Evolutionary conservation across 2,797 vertebrate genomes (phyloP).

Genomic region (Rhinoraja longicauda): DNA sequence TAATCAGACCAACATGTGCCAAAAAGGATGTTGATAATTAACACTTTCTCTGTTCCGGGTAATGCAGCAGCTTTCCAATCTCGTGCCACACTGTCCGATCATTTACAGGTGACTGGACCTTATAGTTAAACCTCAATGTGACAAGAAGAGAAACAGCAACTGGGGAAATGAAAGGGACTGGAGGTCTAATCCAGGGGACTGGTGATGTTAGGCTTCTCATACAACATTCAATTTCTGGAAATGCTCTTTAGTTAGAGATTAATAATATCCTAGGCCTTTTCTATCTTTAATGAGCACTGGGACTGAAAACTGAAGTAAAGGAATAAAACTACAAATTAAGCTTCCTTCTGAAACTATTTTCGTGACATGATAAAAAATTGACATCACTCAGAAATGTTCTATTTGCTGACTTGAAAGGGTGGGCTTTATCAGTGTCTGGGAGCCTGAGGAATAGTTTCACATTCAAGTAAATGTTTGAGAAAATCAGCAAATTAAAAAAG

Average conservation of each 20-base stretch:
- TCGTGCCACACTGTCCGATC: slow-evolving; percentile 10
- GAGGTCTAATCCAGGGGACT: slow-evolving; percentile 29
- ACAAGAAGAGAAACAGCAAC: not conserved
- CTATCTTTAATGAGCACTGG: slow-evolving; percentile 32
- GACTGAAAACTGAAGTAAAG: slow-evolving; percentile 11
- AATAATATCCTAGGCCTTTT: slow-evolving; percentile 32
- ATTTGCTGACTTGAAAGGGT: not conserved
- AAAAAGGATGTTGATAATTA: slow-evolving; percentile 21
- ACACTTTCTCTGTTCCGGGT: slow-evolving; percentile 9
- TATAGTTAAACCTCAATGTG: not conserved
- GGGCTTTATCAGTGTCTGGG: not conserved
- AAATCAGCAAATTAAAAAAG: not conserved
- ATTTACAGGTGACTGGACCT: slow-evolving; percentile 32
- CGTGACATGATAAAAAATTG: slow-evolving; percentile 24
- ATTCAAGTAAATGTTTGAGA: not conserved
- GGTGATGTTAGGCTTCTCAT: not conserved
- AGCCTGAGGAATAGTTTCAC: not conserved
- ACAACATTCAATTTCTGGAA: slow-evolving; percentile 33
- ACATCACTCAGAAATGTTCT: slow-evolving; percentile 1
- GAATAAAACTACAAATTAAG: slow-evolving; percentile 32
- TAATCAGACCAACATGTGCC: not conserved
- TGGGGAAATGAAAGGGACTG: slow-evolving; percentile 37
- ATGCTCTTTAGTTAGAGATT: slow-evolving; percentile 27
- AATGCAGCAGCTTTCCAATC: slow-evolving; percentile 16
- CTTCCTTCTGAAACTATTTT: slow-evolving; percentile 4